Evolutionary conservation across 2,113 vertebrate genomes (phyloP), one percentile per base, ranked within the genome.

Genomic region (Planiliza haematocheilus): DNA sequence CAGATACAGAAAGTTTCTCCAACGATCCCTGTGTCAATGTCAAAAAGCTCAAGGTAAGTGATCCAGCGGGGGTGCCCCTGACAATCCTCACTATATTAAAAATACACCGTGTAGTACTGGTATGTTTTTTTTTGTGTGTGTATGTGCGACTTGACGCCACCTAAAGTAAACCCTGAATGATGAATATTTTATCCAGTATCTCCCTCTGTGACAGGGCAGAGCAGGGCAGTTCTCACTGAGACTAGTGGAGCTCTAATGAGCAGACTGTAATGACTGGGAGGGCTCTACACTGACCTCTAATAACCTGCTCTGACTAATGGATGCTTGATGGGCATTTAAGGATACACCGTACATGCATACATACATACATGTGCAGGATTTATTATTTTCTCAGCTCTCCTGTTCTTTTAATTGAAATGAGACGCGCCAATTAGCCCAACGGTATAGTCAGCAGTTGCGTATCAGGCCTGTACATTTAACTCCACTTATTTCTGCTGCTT

Each of bases 1-100:
- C 98, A 2, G 97, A 99, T 61, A 98, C 97, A 0, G 97, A 99
- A 90, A 99, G 98, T 87, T 99, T 99, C 92, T 98, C 97, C 84
- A 97, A 98, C 8, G 97, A 99, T 86, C 98, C 98, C 46, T 99
- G 98, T 85, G 94, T 95, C 79, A 98, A 97, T 63, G 97, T 99
- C 67, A 99, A 97, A 91, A 99, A 99, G 72, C 96, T 99, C 6
- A 99, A 99, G 98, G 98, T 99, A 93, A 75, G 95, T 86, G 17
- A 67, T 34, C 7, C 14, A 17, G 2, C 16, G 3, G 9, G 5
- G n/a, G n/a, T n/a, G n/a, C 38, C 8, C 16, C 45, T 42, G 14
- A 52, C 7, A 43, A 6, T 46, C 9, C 36, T 41, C 0, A 16
- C 21, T 52, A 30, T 13, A 30, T 30, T 14, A 24, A 52, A 21